Evolutionary conservation across 1,140 invertebrate genomes (phyloP), one percentile per base, ranked within the genome.

Genomic region (Sycophila sp.): DNA sequence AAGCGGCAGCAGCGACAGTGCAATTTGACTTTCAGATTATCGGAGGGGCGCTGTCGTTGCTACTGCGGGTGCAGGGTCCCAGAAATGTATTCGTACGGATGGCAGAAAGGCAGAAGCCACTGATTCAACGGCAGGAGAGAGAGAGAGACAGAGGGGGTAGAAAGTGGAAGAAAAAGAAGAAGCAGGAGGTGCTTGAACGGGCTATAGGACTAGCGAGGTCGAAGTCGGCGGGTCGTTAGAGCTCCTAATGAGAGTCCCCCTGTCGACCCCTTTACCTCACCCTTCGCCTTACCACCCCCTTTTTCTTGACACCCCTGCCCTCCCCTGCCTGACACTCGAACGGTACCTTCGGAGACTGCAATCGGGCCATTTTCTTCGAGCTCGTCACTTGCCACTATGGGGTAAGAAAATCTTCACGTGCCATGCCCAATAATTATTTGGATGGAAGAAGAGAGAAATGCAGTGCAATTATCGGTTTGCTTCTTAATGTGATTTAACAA

Each of bases 11-110:
- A 40, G 55, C 78, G 78, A 78, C 78, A 77, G 77, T 76, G 76
- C 81, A 83, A 83, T 83, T 83, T 83, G 82, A 83, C 82, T 83
- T 83, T 83, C 80, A 83, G 81, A 83, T 83, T 80, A 79, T 75
- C 71, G 45, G 45, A 70, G 69, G 56, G 55, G 59, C 32, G 51
- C 34, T 53, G 42, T 51, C 24, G 13, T 36, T 24, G 24, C 38
- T 34, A 42, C 40, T 45, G 73, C 40, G 40, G n/a, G 38, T 3
- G 38, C 38, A 10, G 38, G 11, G 38, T 6, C 45, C 40, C 34
- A 62, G 32, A 63, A 63, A 63, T 69, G 42, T 40, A 53, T 53
- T 13, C 22, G 22, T 42, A 22, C 11, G 55, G 56, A 26, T 42
- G 42, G 53, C n/a, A n/a, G 19, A 47, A n/a, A 8, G 42, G 40